Base-by-base conservation (phyloP, 1,140 invertebrate species). In the Bombus turneri region DNA sequence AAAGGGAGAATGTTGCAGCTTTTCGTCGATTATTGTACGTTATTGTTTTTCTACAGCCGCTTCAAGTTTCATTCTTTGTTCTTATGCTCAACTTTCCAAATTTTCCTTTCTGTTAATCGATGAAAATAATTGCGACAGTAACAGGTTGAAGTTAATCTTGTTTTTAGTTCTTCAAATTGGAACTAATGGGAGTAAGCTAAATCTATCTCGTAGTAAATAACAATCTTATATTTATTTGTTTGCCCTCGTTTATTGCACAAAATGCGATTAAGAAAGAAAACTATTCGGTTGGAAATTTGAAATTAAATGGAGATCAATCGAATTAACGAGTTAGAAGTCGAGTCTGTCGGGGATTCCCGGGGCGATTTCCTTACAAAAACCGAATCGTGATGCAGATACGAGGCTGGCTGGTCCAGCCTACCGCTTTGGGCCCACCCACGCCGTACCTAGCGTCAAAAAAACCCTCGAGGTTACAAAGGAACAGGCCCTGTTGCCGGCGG, bases 341-440 rank as follows among this genome's bases (percentile, higher is more conserved):
- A 62, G 18, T n/a, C 43, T 18, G 62, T 31, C n/a, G 59, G 59
- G 72, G 25, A 79, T 84, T 72, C 81, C 15, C 37, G 47, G 71
- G 31, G 28, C 78, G 28, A 64, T 77, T 79, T 59, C 31, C n/a
- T 66, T 31, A 57, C 28, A 75, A 84, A 90, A 90, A 87, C 88
- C 81, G 85, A 80, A 87, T 81, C 43, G 18, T 66, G 43, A 57
- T 71, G 66, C 71, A 64, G 86, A 81, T 62, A 77, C 82, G 82
- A 85, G 79, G 64, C 68, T 64, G 76, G 72, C 62, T 77, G 88
- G 91, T 85, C 92, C 91, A 89, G 91, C 92, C 93, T 92, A 93
- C 92, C 86, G 87, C 86, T 92, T 91, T 90, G 88, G 90, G 91
- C 91, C 93, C 92, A 94, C 93, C 93, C 92, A 94, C 93, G 91